Evolutionary conservation across 2,797 vertebrate genomes (phyloP), one percentile per base, ranked within the genome.

Genomic region (Lutjanus argentimaculatus): DNA sequence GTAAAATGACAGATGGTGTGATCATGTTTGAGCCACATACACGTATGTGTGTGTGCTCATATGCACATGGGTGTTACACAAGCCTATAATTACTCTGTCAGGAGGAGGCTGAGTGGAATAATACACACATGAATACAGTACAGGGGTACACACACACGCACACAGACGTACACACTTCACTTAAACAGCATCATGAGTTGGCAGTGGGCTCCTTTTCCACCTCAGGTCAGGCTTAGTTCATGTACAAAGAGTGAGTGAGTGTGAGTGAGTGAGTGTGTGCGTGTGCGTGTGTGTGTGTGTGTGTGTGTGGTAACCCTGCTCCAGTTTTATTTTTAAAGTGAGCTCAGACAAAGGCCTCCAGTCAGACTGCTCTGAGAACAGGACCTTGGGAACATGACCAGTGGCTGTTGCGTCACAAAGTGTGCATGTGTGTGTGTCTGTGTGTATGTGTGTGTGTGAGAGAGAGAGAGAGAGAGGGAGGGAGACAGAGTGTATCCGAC

Each of bases 301-400:
- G 62, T 72, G 76, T 84, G 82, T 79, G 80, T 84, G 77, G 92
- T 92, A 92, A 93, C 88, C 84, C 92, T 92, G 92, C 92, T 93
- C 93, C 88, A 92, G 91, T 94, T 94, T 93, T 94, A 94, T 94
- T 95, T 94, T 94, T 94, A 94, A 94, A 93, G 92, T 85, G 76
- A 90, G 86, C 91, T 90, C 82, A 95, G 89, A 95, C 94, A 95
- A 95, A 95, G 94, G 93, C 91, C 90, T 94, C 90, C 80, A 95
- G 94, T 95, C 94, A 94, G 90, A 85, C 91, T 69, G 62, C 93
- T 90, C 88, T 93, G 93, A 94, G 93, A 95, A 95, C 92, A 91
- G 93, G 91, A 91, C 92, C 93, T 95, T 93, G 91, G 93, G 93
- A 95, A 94, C 93, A 94, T 93, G 93, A 95, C 93, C 92, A 94